Base-by-base conservation (phyloP, 2,888 invertebrate species). In the Drosophila limbata region DNA sequence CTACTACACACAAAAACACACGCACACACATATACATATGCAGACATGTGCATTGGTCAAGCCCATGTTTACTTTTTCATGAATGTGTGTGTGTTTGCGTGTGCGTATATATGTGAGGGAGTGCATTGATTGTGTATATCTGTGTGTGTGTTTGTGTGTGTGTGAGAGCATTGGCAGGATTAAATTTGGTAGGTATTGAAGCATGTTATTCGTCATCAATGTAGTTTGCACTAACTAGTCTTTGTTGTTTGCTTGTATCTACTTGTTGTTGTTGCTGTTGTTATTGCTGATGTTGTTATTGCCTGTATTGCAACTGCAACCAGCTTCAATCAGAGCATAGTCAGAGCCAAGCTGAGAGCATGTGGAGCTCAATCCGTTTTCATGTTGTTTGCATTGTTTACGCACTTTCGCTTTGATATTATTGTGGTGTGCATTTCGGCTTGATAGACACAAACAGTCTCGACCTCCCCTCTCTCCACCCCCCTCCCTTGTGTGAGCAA, bases 391-490 rank as follows among this genome's bases (percentile, higher is more conserved):
- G 83, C 73, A 81, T 89, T 91, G 90, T 89, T 91, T 87, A 85
- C 90, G 82, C 89, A 91, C 90, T 91, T 90, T 86, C 85, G 90
- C 91, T 91, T 91, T 90, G 90, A 88, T 88, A 87, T 85, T 90
- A 90, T 84, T 80, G 76, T 61, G 81, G 73, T 77, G 66, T 77
- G 74, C 65, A 69, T 75, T 88, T 80, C 81, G 74, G 65, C 68
- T 62, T 75, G 62, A 76, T 82, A 52, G 63, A 33, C 35, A 35
- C 45, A 56, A 9, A 15, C 44, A 47, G 45, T 28, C 8, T 4
- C 47, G 8, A 25, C 21, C 8, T 13, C 11, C 25, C 10, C n/a
- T 6, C n/a, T 10, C n/a, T 13, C 4, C 15, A 4, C 13, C 6
- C 4, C 2, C 28, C 9, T 28, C 31, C 28, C 8, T 66, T 69